These are phyloP conservation scores for Motacilla alba DNA, from an alignment of 2,113 vertebrate species.

Conservation along the genomic window DNA sequence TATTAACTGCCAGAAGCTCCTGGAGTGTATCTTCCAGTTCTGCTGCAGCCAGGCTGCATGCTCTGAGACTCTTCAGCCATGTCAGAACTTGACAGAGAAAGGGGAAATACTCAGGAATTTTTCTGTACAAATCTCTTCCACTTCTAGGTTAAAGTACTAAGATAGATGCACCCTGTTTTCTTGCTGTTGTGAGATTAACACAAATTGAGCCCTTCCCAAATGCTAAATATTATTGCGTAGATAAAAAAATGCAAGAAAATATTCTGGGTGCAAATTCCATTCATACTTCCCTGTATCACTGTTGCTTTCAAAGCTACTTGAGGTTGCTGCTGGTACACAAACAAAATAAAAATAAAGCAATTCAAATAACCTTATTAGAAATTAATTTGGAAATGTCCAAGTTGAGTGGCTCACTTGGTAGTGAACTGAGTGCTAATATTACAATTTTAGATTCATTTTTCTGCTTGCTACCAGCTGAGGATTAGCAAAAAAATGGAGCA, in stretches of 20 bases:
- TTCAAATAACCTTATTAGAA: not conserved
- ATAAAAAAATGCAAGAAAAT: not conserved
- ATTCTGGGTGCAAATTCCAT: not conserved
- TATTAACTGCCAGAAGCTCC: not conserved
- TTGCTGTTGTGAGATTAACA: not conserved
- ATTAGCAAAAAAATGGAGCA: not conserved
- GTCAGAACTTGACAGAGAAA: not conserved
- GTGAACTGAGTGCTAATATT: not conserved
- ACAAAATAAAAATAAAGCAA: not conserved
- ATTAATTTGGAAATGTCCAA: not conserved
- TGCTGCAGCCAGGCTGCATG: not conserved
- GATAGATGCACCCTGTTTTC: not conserved
- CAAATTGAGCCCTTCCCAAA: not conserved
- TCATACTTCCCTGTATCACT: not conserved
- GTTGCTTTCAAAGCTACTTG: not conserved
- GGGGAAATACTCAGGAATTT: not conserved
- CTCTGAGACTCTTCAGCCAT: not conserved
- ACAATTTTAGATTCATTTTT: not conserved
- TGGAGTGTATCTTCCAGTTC: not conserved
- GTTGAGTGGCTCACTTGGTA: not conserved
- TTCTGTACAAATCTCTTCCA: not conserved
- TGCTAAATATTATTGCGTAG: not conserved
- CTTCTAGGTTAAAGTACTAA: not conserved
- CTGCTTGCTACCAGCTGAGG: not conserved
- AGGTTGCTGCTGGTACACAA: not conserved